Evolutionary conservation across 2,797 vertebrate species (phyloP), one percentile per base, ranked within the genome.

Genomic region (Semaprochilodus insignis): DNA sequence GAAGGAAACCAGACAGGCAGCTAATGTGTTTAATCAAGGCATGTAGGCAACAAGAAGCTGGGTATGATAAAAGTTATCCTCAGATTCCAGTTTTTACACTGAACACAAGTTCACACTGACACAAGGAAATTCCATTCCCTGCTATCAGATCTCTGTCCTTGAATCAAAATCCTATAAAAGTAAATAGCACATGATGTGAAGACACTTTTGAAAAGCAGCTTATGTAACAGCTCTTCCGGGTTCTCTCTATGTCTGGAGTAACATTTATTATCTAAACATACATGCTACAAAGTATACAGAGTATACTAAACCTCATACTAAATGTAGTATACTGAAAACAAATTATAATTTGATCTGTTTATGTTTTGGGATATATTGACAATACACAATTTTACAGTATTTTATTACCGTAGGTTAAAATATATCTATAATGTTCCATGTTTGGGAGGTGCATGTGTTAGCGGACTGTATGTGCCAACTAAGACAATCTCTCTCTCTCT

Each of bases 401-500:
- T 65, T 27, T 11, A 14, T 15, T 27, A 27, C 11, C 27, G 16
- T 31, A 13, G 25, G n/a, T n/a, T n/a, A n/a, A n/a, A n/a, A n/a
- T 62, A 21, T 62, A 4, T 23, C 60, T 10, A 27, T 62, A 2
- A 0, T 15, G 23, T 23, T 23, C 11, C 13, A 25, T 44, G 66
- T 67, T 2, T 8, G 14, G 34, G n/a, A 74, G 25, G 15, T 69
- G 52, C 55, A 67, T 74, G 60, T 67, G 23, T 44, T 54, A 77
- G 66, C 17, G 27, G 14, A 73, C 80, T 70, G 66, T 77, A 80
- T 86, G 60, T 78, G 62, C 81, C 76, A 73, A 48, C 82, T 31
- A 27, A 80, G 34, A 81, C 54, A 81, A 72, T 84, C 54, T 77
- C 40, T 77, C 59, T 67, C 23, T 63, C 66, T 44, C 40, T 44